Evolutionary conservation across 1,140 invertebrate genomes (phyloP).

Genomic region (Apis dorsata): DNA sequence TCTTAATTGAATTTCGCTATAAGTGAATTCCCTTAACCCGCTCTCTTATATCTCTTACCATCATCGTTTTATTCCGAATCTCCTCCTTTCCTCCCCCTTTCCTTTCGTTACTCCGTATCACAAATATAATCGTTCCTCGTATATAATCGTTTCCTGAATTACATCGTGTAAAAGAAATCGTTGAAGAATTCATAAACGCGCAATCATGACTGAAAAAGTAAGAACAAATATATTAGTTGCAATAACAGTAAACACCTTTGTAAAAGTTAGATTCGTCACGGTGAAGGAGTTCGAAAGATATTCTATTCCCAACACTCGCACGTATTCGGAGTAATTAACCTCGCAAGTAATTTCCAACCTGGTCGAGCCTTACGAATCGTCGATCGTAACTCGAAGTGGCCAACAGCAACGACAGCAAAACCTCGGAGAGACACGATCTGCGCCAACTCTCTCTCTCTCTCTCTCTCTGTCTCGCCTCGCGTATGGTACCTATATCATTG

Average conservation of each 20-base stretch:
- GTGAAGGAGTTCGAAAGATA: not conserved
- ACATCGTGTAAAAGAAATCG: not conserved
- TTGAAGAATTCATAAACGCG: not conserved
- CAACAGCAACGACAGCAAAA: constrained; percentile 39
- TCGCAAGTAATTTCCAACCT: not conserved
- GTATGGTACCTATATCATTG: constrained; percentile 64
- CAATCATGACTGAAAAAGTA: not conserved
- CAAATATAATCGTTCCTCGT: not conserved
- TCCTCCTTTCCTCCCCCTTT: not conserved
- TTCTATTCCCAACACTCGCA: no score
- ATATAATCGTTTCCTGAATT: no score
- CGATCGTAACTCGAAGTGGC: constrained; percentile 45
- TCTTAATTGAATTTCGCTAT: constrained; percentile 29
- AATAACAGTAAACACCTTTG: not conserved
- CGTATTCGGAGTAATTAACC: not conserved
- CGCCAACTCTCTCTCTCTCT: constrained; percentile 7
- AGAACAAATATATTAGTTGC: no score
- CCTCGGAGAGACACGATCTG: constrained; percentile 7
- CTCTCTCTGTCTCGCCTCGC: constrained; percentile 10
- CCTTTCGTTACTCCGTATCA: no score
- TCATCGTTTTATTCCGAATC: not conserved
- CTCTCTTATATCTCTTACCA: not conserved
- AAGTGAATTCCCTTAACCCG: not conserved
- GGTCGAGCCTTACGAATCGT: not conserved
- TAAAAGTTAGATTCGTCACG: not conserved